Base-by-base conservation (phyloP, 2,797 vertebrate species). In the Aulostomus chinensis region DNA sequence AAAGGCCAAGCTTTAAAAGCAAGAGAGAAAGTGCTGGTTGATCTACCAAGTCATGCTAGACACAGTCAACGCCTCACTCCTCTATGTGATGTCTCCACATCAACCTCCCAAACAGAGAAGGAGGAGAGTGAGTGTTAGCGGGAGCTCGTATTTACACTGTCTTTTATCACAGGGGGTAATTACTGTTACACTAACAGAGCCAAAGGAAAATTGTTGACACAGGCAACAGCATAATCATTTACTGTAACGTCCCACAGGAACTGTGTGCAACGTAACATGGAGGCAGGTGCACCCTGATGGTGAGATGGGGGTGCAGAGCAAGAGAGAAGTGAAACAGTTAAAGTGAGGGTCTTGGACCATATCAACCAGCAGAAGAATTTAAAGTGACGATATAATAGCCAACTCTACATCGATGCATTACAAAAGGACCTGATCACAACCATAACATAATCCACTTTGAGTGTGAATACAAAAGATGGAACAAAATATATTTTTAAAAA, bases 271-370 rank as follows among this genome's bases (percentile, higher is more conserved):
- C 66, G 70, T 70, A 49, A 70, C 74, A 69, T 78, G 63, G 58
- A 76, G 60, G 84, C 89, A 90, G 86, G 86, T 88, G 89, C 76
- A 69, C 62, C 56, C 42, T 65, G 75, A 61, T 76, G 73, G 80
- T 73, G 67, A 83, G 58, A 72, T 57, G 61, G 61, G 57, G 63
- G 68, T 65, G 58, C 16, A 35, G 66, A 74, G 61, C 80, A 77
- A 80, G 70, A 36, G 62, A 84, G 75, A 81, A 73, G 58, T 31
- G 26, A 72, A 46, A 65, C 22, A 2, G 41, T 64, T 59, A 48
- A 17, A 34, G 39, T 9, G 13, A 30, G 30, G 49, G 43, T 56
- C 9, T 8, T 12, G 32, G 56, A 54, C 18, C 25, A 28, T 25
- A 7, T 25, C 24, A 25, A 25, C 24, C 1, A 25, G 4, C 24